Conservation (phyloP, 2,888 invertebrate genomes). For the Dynastes tityus region DNA sequence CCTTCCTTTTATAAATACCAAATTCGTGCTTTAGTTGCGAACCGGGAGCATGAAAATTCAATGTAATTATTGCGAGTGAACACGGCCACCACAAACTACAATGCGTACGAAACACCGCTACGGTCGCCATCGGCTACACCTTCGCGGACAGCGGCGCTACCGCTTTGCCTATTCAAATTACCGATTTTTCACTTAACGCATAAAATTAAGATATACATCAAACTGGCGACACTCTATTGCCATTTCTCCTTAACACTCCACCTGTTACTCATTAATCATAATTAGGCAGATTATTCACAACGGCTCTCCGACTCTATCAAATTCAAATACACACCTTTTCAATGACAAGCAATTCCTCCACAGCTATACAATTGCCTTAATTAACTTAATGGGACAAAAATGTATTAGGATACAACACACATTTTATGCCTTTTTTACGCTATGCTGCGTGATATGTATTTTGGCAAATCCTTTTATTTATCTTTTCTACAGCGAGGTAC, state of each 20-base stretch:
- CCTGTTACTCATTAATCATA: conserved; percentile 38
- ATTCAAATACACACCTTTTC: conserved; percentile 31
- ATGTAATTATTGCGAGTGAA: conserved; percentile 61
- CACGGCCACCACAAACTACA: conserved; percentile 14
- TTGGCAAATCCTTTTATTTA: no score
- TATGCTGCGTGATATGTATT: not conserved
- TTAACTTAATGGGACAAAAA: conserved; percentile 30
- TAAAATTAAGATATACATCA: conserved; percentile 53
- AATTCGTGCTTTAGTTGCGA: conserved; percentile 59
- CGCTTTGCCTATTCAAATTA: conserved; percentile 41
- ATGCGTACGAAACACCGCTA: conserved; percentile 3
- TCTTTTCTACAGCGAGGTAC: no score
- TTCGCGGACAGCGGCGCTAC: conserved; percentile 17
- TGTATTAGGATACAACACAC: not conserved
- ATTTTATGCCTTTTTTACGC: not conserved
- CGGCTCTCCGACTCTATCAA: conserved; percentile 4
- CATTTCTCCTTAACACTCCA: conserved; percentile 28
- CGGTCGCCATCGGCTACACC: conserved; percentile 16
- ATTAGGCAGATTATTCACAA: conserved; percentile 28
- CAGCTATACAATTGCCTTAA: conserved; percentile 6
- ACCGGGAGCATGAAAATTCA: conserved; percentile 61
- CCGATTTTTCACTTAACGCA: conserved; percentile 48
- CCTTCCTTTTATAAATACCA: conserved; percentile 61
- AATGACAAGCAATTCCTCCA: conserved; percentile 16
- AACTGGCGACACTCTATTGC: conserved; percentile 15